Evolutionary conservation across 1,140 invertebrate genomes (phyloP), one percentile per base, ranked within the genome.

Genomic region (Nomia melanderi): DNA sequence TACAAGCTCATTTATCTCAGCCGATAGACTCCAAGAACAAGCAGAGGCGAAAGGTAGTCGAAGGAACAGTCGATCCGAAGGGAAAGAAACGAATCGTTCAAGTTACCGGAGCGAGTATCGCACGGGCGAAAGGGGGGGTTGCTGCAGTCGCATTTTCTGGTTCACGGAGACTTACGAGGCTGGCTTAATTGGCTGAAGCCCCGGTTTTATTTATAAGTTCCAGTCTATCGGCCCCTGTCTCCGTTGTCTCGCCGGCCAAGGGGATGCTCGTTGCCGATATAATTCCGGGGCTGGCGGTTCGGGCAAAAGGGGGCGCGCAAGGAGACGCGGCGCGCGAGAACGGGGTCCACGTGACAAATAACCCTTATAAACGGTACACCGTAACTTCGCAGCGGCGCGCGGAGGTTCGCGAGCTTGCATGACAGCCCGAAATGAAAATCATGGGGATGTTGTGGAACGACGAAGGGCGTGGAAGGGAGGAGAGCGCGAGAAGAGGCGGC

Each of bases 191-290:
- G 89, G 86, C 84, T 67, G 78, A 88, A 87, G 20, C 50, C 84
- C 71, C 66, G 88, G 82, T 87, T 91, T 92, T 91, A 92, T 91
- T 92, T 92, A 91, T 89, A 91, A 91, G 88, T 89, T 89, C 67
- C 66, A 80, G 53, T 90, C 89, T 91, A 76, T 86, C 67, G 62
- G 53, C 27, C 20, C 27, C 20, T 14, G 53, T 9, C 66, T 39
- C 71, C 63, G 27, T 31, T 1, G 4, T 14, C 9, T 12, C n/a
- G n/a, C 27, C 44, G 36, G 78, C 39, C 56, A 71, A 73, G 64
- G 66, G 33, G 36, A 60, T n/a, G 57, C 54, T 57, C 23, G 41
- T 47, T 33, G 50, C 56, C 50, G 53, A 78, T 73, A 73, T 44
- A 67, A 31, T 31, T 23, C 27, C 23, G 50, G 53, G 57, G 33